These are phyloP conservation scores for Burhinus bistriatus DNA, from an alignment of 2,113 vertebrate species.

Conservation along the genomic window DNA sequence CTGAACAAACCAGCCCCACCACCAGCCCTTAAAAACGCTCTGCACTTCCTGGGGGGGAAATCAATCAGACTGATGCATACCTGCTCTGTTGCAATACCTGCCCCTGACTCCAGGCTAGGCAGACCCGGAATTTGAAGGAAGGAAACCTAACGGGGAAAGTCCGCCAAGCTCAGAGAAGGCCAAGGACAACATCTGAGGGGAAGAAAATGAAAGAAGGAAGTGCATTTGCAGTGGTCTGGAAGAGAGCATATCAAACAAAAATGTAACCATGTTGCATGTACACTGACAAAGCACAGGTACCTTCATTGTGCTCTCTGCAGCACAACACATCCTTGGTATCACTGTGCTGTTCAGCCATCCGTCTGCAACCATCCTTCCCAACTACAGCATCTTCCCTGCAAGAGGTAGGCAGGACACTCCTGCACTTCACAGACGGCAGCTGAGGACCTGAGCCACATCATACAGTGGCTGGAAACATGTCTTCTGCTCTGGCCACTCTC, in stretches of 20 bases:
- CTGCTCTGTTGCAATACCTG: background rate
- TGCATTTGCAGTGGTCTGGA: background rate
- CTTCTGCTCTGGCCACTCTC: background rate
- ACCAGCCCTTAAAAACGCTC: background rate
- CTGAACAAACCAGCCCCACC: background rate
- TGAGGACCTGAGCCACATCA: background rate
- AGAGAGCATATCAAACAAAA: background rate
- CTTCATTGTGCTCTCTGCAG: background rate
- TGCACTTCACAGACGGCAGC: background rate
- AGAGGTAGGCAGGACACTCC: background rate
- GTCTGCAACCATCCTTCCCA: background rate
- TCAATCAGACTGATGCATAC: background rate
- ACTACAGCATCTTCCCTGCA: background rate
- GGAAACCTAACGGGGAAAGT: background rate
- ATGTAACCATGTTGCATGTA: fast-evolving
- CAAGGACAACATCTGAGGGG: background rate
- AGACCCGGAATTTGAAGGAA: background rate
- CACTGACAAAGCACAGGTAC: background rate
- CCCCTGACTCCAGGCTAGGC: background rate
- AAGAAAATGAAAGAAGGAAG: background rate
- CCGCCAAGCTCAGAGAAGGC: background rate
- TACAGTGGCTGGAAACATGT: background rate
- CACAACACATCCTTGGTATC: background rate
- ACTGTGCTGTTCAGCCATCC: background rate
- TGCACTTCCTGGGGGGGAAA: fast-evolving